A percentile compares a stretch with the other conserved stretches of the same genome.
Conservation (phyloP, 2,113 vertebrate genomes). For the Strix uralensis region DNA sequence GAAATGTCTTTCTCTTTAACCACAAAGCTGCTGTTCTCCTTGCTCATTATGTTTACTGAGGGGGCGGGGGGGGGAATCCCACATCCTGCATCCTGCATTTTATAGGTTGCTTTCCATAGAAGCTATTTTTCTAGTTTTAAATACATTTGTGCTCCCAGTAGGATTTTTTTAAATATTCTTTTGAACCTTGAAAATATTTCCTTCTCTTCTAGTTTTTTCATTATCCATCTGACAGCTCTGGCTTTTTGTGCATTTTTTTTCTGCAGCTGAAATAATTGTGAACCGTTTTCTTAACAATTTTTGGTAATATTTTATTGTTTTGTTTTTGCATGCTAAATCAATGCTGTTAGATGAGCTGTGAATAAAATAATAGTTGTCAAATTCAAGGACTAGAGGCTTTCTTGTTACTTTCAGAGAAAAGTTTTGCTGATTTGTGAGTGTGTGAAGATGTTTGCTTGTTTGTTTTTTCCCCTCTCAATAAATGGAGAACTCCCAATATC, state of each 20-base stretch:
- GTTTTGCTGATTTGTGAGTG: not conserved
- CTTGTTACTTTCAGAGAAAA: not conserved
- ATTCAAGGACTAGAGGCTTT: not conserved
- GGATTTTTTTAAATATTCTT: not conserved
- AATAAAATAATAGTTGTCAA: not conserved
- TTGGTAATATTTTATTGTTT: not conserved
- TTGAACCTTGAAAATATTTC: slow-evolving; percentile 2
- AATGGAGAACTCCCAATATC: fast-evolving
- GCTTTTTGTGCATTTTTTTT: not conserved
- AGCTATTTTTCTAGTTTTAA: not conserved
- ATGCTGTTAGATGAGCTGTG: not conserved
- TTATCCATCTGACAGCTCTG: not conserved
- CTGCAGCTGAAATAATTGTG: not conserved
- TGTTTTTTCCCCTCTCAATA: not conserved
- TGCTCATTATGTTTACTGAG: not conserved
- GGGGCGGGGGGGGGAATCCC: not conserved
- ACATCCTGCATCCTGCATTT: not conserved
- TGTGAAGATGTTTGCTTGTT: not conserved
- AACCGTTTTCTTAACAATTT: not conserved
- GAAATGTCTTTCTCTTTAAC: not conserved
- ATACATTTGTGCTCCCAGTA: not conserved
- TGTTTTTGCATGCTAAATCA: not conserved
- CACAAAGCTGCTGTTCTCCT: not conserved
- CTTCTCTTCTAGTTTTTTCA: not conserved
- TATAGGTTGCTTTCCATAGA: not conserved